Base-by-base conservation (phyloP, 2,797 vertebrate species). In the Oryzias sinensis region DNA sequence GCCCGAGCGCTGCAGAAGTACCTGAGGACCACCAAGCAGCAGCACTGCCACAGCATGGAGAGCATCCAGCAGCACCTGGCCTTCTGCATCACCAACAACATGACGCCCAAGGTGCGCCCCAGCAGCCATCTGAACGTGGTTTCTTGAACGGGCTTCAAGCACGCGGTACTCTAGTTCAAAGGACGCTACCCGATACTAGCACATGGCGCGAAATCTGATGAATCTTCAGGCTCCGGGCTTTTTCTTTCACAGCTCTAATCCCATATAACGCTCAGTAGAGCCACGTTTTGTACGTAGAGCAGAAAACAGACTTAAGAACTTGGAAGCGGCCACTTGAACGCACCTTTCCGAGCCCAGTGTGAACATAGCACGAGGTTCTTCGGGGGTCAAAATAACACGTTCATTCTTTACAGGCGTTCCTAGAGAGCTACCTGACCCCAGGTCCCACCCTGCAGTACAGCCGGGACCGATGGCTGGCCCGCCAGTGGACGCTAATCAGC, bases 11-110 rank as follows among this genome's bases (percentile, higher is more conserved):
- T 98, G 91, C 97, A 99, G 92, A 99, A 99, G 70, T 99, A 97
- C 88, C 93, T 99, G 49, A 89, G 96, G 1, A 96, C 95, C 74
- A 98, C 96, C 47, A 95, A 94, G 77, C 96, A 98, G 85, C 96
- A 99, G 88, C 96, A 96, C 43, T 98, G 93, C 87, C 97, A 98
- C 89, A 97, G 94, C 82, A 99, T 99, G 97, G 97, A 99, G 92
- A 97, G 96, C 92, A 99, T 99, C 88, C 93, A 98, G 64, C 93
- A 96, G 59, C 97, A 98, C 88, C 90, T 99, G 13, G 95, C 97
- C 80, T 98, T 98, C 93, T 98, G 96, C 90, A 95, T 99, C 91
- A 97, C 94, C 1, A 94, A 98, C 5, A 96, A 96, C 91, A 97
- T 98, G 96, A 97, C 96, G 0, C 96, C 96, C 67, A 98, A 97